Percentiles rank a stretch among this genome's conserved stretches.
Evolutionary conservation across 1,140 invertebrate species (phyloP).

Genomic region (Habropoda laboriosa): DNA sequence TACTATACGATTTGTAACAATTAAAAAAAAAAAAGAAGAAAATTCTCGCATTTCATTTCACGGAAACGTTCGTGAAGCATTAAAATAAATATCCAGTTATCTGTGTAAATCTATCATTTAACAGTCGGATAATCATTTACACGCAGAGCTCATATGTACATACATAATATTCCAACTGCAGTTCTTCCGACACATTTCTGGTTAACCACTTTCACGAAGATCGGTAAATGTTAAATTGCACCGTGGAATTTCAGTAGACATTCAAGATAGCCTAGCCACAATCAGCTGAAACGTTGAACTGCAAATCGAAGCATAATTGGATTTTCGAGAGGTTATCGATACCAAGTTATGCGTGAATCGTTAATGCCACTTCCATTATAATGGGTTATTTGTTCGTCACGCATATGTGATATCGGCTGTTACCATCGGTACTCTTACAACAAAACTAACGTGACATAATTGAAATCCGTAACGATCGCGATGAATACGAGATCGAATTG

Average conservation of each 20-base stretch:
- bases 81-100: too few relatives aligned
- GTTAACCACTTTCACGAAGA: too few relatives aligned
- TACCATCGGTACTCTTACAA: constrained; percentile 31
- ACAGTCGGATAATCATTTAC: too few relatives aligned
- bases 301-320: constrained; percentile 43
- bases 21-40: too few relatives aligned
- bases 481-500: not conserved
- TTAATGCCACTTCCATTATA: constrained; percentile 14
- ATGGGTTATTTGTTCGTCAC: constrained; percentile 19
- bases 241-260: not conserved
- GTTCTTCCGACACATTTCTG: too few relatives aligned
- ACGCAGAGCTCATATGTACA: too few relatives aligned
- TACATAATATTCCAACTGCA: too few relatives aligned
- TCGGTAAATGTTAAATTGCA: too few relatives aligned
- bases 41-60: too few relatives aligned
- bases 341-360: constrained; percentile 28
- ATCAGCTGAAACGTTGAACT: constrained; percentile 1
- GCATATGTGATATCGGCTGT: constrained; percentile 31
- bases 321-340: constrained; percentile 56
- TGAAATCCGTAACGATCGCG: constrained; percentile 41
- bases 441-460: constrained; percentile 46
- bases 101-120: too few relatives aligned
- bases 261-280: not conserved
- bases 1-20: too few relatives aligned
- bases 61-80: too few relatives aligned